Conservation (phyloP, 2,113 vertebrate genomes). For the Nibea albiflora region DNA sequence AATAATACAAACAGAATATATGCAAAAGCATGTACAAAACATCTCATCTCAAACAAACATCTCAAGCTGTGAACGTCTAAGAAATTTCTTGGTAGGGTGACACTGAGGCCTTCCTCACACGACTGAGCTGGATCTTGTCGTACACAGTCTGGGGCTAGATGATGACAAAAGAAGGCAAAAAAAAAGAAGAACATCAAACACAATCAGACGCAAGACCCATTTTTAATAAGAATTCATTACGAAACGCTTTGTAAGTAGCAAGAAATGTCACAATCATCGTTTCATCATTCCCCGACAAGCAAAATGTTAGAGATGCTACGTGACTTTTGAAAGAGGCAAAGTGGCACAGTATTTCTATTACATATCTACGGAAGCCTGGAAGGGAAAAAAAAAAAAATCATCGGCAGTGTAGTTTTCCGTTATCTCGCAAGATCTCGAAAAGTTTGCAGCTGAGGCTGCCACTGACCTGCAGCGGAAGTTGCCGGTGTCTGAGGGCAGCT, state of each 20-base stretch:
- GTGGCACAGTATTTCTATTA: no score
- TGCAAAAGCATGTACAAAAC: not conserved
- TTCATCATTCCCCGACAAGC: not conserved
- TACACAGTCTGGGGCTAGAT: constrained; percentile 66
- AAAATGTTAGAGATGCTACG: no score
- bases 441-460: no score
- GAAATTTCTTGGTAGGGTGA: constrained; percentile 35
- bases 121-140: constrained; percentile 63
- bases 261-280: not conserved
- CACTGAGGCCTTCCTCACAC: not conserved
- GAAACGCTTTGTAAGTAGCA: not conserved
- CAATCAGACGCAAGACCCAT: no score
- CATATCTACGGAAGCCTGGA: no score
- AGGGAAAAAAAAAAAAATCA: no score
- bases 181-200: not conserved
- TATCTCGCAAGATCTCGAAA: no score
- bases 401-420: no score
- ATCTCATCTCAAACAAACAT: no score
- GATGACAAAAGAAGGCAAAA: not conserved
- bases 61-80: not conserved
- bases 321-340: no score
- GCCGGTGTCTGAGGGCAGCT: no score
- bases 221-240: not conserved
- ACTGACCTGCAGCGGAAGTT: no score
- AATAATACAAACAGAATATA: not conserved